These are phyloP conservation scores for Coregonus suidteri DNA, from an alignment of 2,797 vertebrate genomes.

Conservation along the genomic window DNA sequence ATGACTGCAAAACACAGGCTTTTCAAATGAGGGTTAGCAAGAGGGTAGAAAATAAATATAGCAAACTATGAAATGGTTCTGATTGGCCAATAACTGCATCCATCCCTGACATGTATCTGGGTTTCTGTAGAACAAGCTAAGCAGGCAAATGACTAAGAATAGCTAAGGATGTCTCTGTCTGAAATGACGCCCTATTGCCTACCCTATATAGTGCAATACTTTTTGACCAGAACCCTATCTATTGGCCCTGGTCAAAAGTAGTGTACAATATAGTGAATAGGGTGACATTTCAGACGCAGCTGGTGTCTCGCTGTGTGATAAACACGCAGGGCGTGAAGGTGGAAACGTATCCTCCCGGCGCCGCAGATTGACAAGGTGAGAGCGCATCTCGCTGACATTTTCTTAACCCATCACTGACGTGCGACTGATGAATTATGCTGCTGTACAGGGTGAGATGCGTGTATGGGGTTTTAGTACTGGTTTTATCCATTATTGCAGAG, in stretches of 20 bases:
- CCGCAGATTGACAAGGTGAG: conserved; percentile 80
- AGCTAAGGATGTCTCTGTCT: conserved; percentile 43
- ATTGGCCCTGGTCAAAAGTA: not conserved
- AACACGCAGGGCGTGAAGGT: conserved; percentile 81
- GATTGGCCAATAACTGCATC: not conserved
- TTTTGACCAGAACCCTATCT: not conserved
- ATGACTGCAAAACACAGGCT: not conserved
- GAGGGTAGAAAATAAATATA: too few relatives aligned
- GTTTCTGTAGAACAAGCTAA: conserved; percentile 22
- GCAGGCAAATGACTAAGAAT: conserved; percentile 60
- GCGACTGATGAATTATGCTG: conserved; percentile 68
- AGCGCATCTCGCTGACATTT: conserved; percentile 74
- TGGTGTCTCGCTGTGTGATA: conserved; percentile 70
- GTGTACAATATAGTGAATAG: not conserved
- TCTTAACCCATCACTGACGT: conserved; percentile 64
- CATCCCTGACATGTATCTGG: conserved; percentile 3
- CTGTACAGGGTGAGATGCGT: conserved; percentile 15
- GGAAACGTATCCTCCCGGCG: conserved; percentile 65
- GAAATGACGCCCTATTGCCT: not conserved
- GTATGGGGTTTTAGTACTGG: conserved; percentile 38
- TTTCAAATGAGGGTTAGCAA: not conserved
- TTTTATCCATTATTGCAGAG: conserved; percentile 35
- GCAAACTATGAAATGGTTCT: not conserved
- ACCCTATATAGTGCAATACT: not conserved
- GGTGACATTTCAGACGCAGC: not conserved